Percentiles rank a stretch among this genome's conserved stretches.
phyloP scores from a whole-genome alignment of 2,888 invertebrate species.

The Mechanitis messenoides region DNA sequence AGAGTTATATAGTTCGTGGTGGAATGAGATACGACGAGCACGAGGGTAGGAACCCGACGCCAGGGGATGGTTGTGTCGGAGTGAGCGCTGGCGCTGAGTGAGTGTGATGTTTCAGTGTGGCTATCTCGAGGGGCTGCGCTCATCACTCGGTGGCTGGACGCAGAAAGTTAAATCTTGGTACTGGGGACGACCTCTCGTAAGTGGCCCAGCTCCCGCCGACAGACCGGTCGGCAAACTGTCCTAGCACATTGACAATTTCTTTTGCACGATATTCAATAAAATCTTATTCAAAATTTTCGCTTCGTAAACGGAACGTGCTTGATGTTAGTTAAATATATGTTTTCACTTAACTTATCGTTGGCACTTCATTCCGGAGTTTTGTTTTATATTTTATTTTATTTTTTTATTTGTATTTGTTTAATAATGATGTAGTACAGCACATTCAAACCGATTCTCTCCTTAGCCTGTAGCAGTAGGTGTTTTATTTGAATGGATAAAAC shows the following conservation, averaged over 20 bases:
- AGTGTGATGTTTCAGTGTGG: constrained; percentile 87
- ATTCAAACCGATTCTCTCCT: constrained; percentile 48
- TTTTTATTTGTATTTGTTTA: constrained; percentile 40
- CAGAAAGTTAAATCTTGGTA: constrained; percentile 98
- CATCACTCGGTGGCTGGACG: constrained; percentile 96
- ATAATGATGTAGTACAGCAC: constrained; percentile 52
- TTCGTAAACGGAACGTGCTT: constrained; percentile 67
- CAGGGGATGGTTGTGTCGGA: constrained; percentile 30
- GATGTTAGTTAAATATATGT: constrained; percentile 63
- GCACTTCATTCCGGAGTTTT: constrained; percentile 68
- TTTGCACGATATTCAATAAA: constrained; percentile 63
- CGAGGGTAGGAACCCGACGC: constrained; percentile 6
- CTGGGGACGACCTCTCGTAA: constrained; percentile 98
- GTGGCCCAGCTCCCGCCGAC: constrained; percentile 77
- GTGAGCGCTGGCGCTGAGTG: constrained; percentile 65
- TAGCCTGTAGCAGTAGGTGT: constrained; percentile 63
- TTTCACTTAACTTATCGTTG: constrained; percentile 62
- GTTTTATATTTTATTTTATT: constrained; percentile 49
- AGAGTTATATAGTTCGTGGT: background rate
- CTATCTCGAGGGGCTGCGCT: constrained; percentile 94
- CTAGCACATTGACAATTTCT: constrained; percentile 72
- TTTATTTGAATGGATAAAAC: constrained; percentile 58
- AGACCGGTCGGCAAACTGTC: constrained; percentile 64
- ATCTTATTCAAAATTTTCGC: constrained; percentile 62
- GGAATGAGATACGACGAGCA: background rate